Base-by-base conservation (phyloP, 2,113 vertebrate genomes). In the Tyto alba region DNA sequence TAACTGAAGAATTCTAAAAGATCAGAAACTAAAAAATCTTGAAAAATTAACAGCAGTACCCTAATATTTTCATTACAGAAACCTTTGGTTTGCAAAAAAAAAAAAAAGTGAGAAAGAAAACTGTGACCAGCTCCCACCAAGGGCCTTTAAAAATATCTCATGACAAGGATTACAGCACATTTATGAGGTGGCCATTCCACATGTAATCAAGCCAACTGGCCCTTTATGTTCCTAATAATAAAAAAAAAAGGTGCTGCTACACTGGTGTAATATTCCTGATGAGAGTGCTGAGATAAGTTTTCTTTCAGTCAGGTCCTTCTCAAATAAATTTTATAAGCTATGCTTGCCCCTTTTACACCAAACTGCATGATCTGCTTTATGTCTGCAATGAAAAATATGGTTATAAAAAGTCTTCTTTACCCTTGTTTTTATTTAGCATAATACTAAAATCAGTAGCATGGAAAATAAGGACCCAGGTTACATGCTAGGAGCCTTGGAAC, bases 381-480 rank as follows among this genome's bases (percentile, higher is more conserved):
- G 11, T 95, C 78, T 95, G 66, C 84, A 79, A 21, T 79, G 48
- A 71, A 95, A 94, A 94, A 62, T 0, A 0, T 7, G 6, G 32
- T 91, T 95, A 79, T 92, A 62, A 93, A 89, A 89, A 8, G 17
- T 79, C 81, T 78, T 94, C 85, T 91, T 87, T 82, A 62, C 13
- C 41, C 48, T 85, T 73, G 40, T 60, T 93, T 95, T 83, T 74
- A 90, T 90, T 89, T 79, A 95, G 73, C 48, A 17, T 59, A 88
- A 87, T 69, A 90, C 38, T 71, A 85, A 48, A 81, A 83, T 89
- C 94, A 50, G 94, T 96, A 96, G 91, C 93, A 57, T 89, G 69
- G 87, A 94, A 93, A 91, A 30, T 32, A 75, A 91, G 74, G 67
- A 53, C 16, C 40, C 84, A 73, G 77, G 62, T 96, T 93, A 85